Conservation (phyloP, 2,797 vertebrate genomes). For the Manis pentadactyla region DNA sequence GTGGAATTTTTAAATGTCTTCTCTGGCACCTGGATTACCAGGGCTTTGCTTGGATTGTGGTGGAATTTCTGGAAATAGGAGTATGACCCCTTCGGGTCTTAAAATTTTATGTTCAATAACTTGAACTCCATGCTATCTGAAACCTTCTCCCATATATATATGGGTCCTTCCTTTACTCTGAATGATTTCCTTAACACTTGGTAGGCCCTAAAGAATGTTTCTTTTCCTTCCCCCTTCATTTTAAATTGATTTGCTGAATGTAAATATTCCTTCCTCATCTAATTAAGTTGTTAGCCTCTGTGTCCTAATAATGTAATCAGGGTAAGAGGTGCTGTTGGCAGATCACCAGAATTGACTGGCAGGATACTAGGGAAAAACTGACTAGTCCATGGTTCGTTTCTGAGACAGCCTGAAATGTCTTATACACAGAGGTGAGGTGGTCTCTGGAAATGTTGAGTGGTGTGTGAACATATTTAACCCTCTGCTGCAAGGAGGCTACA, state of each 20-base stretch:
- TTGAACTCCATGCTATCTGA: neutral
- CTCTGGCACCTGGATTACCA: neutral
- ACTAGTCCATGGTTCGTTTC: neutral
- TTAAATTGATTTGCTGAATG: neutral
- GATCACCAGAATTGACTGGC: neutral
- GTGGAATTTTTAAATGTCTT: neutral
- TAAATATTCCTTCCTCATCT: neutral
- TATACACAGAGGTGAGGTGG: neutral
- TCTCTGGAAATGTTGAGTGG: neutral
- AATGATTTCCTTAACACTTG: conserved; percentile 22
- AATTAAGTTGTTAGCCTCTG: conserved; percentile 18
- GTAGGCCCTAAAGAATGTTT: neutral
- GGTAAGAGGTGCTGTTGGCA: neutral
- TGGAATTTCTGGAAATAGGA: neutral
- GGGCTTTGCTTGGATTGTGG: neutral
- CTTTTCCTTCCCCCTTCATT: neutral
- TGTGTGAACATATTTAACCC: neutral
- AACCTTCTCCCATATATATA: neutral
- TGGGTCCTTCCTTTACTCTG: neutral
- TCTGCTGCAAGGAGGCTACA: neutral
- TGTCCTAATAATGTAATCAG: conserved; percentile 25
- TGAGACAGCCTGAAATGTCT: neutral
- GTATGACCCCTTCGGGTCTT: neutral
- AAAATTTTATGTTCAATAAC: conserved; percentile 25
- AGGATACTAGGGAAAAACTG: neutral